Conservation (phyloP, 2,113 vertebrate genomes). For the Cyphomyrus plagiostoma region DNA sequence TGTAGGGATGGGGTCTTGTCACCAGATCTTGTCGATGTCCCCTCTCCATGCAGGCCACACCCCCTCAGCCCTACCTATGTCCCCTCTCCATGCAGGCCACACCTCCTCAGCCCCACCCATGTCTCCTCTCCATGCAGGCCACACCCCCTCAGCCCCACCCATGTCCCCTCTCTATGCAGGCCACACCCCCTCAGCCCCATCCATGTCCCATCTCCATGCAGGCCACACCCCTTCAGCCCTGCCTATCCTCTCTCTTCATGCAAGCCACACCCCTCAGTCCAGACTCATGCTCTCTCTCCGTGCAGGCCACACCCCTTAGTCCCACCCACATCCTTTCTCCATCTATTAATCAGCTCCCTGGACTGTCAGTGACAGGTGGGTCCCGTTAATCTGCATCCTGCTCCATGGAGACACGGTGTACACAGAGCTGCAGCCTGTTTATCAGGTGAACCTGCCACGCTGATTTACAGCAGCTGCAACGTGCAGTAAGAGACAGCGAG, state of each 20-base stretch:
- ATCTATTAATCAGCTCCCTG: not conserved
- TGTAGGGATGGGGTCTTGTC: not conserved
- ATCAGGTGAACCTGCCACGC: not conserved
- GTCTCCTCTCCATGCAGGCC: not conserved
- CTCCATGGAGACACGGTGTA: not conserved
- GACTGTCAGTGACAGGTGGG: not conserved
- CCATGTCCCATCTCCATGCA: not conserved
- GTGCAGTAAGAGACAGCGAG: not conserved
- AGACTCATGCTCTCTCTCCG: not conserved
- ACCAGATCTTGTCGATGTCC: not conserved
- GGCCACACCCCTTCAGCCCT: not conserved
- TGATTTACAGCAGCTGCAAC: not conserved
- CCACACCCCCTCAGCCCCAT: not conserved
- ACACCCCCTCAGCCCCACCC: not conserved
- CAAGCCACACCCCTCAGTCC: not conserved
- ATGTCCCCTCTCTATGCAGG: not conserved
- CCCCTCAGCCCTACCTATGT: not conserved
- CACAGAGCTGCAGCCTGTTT: not conserved
- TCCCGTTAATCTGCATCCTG: not conserved
- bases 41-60: not conserved
- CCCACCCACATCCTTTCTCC: not conserved
- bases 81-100: not conserved
- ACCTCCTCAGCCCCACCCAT: too few species aligned
- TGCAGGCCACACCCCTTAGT: not conserved
- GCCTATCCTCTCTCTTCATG: not conserved